Evolutionary conservation across 2,888 invertebrate species (phyloP).

Genomic region (Oxycera nigricornis): DNA sequence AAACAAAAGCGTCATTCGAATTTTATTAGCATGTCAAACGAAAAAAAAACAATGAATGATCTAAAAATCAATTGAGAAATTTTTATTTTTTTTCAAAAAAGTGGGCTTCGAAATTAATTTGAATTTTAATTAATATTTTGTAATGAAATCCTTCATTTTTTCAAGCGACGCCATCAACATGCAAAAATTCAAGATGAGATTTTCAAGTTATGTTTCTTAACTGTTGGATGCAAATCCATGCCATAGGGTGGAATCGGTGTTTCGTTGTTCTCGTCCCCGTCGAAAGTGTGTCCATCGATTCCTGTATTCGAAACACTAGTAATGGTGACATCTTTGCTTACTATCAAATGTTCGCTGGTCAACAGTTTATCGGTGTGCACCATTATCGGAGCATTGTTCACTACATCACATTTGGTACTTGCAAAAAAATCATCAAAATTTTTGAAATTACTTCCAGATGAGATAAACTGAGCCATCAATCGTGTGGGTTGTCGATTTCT

Average conservation of each 20-base stretch:
- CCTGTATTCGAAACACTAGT: not conserved
- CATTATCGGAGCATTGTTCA: conserved; percentile 27
- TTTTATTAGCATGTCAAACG: too few species aligned
- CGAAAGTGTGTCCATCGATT: not conserved
- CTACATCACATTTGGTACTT: conserved; percentile 21
- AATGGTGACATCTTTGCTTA: not conserved
- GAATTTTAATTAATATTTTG: too few species aligned
- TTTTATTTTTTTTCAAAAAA: too few species aligned
- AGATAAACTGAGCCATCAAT: not conserved
- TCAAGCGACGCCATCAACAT: too few species aligned
- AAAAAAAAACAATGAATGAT: too few species aligned
- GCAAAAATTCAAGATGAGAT: not conserved
- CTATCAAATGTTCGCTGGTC: not conserved
- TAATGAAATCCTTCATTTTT: too few species aligned
- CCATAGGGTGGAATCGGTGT: conserved; percentile 17
- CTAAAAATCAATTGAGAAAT: too few species aligned
- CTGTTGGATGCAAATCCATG: conserved; percentile 14
- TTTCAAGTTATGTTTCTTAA: conserved; percentile 24
- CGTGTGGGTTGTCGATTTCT: not conserved
- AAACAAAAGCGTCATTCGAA: too few species aligned
- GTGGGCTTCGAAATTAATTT: too few species aligned
- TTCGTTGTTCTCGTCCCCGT: not conserved
- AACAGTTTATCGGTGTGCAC: not conserved
- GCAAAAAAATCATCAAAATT: conserved; percentile 20
- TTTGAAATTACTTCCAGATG: not conserved